phyloP scores from a whole-genome alignment of 2,888 invertebrate genomes.

The Campoletis raptor region DNA sequence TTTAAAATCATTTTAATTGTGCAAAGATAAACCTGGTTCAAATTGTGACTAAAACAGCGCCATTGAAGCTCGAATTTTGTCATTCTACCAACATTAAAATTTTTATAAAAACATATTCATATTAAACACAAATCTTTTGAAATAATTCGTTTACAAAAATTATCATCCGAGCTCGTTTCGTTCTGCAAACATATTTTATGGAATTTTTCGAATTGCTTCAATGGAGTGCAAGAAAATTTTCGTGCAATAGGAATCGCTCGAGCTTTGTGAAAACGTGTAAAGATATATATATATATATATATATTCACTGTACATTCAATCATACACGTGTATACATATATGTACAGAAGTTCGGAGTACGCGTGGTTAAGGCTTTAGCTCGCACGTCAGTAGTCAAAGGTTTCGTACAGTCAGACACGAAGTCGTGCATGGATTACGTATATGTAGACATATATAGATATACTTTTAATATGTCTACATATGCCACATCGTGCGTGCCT shows the following conservation, averaged over 20 bases:
- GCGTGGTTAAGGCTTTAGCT: conserved; percentile 26
- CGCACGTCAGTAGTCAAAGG: conserved; percentile 53
- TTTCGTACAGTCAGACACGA: conserved; percentile 41
- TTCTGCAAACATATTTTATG: background rate
- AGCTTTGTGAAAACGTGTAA: background rate
- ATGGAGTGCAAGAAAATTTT: conserved; percentile 2
- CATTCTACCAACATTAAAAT: background rate
- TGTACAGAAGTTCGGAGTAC: conserved; percentile 17
- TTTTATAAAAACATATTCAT: background rate
- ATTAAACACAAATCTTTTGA: background rate
- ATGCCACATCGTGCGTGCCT: background rate
- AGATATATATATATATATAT: background rate
- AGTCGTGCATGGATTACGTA: conserved; percentile 42
- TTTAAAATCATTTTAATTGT: background rate
- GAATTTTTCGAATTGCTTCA: background rate
- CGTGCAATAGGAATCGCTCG: conserved; percentile 23
- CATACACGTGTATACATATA: background rate
- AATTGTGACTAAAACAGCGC: background rate
- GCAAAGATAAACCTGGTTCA: background rate
- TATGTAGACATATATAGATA: background rate
- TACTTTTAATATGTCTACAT: background rate
- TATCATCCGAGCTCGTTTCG: background rate
- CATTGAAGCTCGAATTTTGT: background rate
- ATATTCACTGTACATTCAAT: background rate
- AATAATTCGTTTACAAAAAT: background rate